These are phyloP conservation scores for Acrocephalus arundinaceus DNA, from an alignment of 2,113 vertebrate species.

Conservation along the genomic window DNA sequence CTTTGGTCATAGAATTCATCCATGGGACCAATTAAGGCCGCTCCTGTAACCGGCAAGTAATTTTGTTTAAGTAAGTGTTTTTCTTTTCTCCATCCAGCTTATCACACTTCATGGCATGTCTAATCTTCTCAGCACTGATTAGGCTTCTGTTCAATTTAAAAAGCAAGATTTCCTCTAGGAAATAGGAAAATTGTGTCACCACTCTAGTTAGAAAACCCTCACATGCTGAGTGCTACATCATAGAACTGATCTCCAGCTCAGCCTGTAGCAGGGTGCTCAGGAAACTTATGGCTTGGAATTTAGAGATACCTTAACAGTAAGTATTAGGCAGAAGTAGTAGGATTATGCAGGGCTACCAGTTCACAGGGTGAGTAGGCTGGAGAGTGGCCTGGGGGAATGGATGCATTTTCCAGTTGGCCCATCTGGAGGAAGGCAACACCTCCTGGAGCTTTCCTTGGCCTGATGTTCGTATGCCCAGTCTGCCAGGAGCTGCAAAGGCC, in stretches of 20 bases:
- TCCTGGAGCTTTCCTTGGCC: not conserved
- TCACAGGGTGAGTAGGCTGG: not conserved
- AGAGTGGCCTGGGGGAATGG: not conserved
- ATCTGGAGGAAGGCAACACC: not conserved
- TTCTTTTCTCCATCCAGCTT: not conserved
- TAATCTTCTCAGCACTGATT: not conserved
- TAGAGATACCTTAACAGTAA: not conserved
- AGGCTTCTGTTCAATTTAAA: not conserved
- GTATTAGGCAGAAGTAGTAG: not conserved
- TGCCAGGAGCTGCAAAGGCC: not conserved
- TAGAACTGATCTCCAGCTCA: not conserved
- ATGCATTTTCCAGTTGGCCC: not conserved
- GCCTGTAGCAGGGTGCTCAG: not conserved
- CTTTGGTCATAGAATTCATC: not conserved
- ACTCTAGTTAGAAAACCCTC: not conserved
- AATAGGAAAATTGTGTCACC: not conserved
- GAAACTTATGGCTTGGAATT: not conserved
- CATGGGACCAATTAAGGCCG: not conserved
- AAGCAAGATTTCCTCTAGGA: slow-evolving; percentile 1
- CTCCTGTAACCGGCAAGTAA: not conserved
- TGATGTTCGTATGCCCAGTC: rapidly evolving
- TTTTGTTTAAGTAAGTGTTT: slow-evolving; percentile 3
- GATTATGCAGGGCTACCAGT: not conserved
- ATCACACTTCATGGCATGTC: not conserved
- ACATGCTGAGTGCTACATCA: not conserved